A percentile compares a stretch with the other conserved stretches of the same genome.
phyloP scores from a whole-genome alignment of 1,140 invertebrate species.

The Achatina immaculata region DNA sequence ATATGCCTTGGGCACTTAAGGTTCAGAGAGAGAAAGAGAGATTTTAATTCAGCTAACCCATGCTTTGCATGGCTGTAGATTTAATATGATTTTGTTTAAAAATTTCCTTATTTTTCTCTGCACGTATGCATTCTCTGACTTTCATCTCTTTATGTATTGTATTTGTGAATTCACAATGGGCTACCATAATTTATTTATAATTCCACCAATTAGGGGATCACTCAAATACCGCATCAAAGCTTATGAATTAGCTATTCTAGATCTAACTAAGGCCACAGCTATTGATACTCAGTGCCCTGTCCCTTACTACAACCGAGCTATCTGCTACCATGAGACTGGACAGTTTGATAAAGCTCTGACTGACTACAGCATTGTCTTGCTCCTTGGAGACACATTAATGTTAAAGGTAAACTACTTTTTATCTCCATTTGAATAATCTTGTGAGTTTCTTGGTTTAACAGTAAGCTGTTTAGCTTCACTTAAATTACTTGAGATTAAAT shows the following conservation, averaged over 20 bases:
- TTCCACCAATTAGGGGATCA: constrained; percentile 58
- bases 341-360: constrained; percentile 66
- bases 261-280: constrained; percentile 66
- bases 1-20: no score
- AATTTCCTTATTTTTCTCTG: no score
- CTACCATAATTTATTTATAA: no score
- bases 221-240: constrained; percentile 70
- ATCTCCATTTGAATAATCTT: neutral
- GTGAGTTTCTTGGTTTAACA: neutral
- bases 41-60: no score
- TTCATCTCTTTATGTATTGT: no score
- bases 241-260: constrained; percentile 68
- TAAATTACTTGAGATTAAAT: neutral
- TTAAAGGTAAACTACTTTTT: constrained; percentile 62
- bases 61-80: no score
- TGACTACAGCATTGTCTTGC: constrained; percentile 70
- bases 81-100: no score
- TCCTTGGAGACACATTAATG: constrained; percentile 63
- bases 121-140: no score
- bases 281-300: constrained; percentile 68
- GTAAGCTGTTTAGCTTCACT: neutral
- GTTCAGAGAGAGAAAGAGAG: no score
- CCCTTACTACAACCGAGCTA: constrained; percentile 70
- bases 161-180: no score
- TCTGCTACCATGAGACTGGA: constrained; percentile 69